phyloP scores from a whole-genome alignment of 2,113 vertebrate species.

The Petaurus breviceps region DNA sequence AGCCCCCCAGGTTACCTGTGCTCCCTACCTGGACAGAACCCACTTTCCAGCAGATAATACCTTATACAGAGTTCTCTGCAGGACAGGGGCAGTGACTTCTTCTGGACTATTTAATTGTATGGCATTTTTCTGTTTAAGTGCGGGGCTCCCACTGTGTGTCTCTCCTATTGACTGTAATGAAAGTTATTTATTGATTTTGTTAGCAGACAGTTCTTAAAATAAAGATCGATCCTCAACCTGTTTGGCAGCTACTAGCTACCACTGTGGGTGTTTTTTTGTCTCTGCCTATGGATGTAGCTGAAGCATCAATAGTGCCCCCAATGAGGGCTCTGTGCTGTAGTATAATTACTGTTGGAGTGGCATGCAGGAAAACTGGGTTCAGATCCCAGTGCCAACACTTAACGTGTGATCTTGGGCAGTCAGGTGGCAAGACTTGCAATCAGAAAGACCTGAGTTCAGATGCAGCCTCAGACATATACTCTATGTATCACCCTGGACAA shows the following conservation, averaged over 20 bases:
- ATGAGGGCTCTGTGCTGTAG: not conserved
- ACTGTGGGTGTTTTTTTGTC: constrained; percentile 10
- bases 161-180: constrained; percentile 65
- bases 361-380: not conserved
- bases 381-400: not conserved
- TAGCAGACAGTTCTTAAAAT: constrained; percentile 81
- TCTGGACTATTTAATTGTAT: constrained; percentile 31
- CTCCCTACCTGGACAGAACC: not conserved
- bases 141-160: not conserved
- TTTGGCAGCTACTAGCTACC: constrained; percentile 4
- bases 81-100: not conserved
- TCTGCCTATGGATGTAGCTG: not conserved
- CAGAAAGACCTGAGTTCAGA: not conserved
- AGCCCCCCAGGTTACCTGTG: constrained; percentile 2
- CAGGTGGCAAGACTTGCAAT: not conserved
- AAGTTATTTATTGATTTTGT: constrained; percentile 75
- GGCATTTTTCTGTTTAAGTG: not conserved
- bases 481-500: not conserved
- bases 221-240: constrained; percentile 77
- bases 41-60: not conserved
- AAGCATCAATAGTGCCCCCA: not conserved
- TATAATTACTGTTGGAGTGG: not conserved
- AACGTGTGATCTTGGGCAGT: not conserved
- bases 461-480: not conserved
- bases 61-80: not conserved